A percentile compares a stretch with the other conserved stretches of the same genome.
phyloP scores from a whole-genome alignment of 2,888 invertebrate species.

The Drosophila antonietae region DNA sequence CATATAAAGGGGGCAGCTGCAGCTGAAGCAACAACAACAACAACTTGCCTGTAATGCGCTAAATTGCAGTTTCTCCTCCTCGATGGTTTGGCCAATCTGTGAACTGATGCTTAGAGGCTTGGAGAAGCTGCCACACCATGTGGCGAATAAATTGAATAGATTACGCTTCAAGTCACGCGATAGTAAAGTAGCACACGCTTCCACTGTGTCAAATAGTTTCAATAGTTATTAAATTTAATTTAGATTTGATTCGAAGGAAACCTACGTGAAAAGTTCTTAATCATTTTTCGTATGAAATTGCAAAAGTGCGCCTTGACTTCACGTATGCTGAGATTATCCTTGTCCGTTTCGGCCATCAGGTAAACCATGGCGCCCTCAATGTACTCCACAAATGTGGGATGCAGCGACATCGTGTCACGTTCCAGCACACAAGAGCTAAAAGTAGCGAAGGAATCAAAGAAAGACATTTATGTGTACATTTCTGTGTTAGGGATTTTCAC shows the following conservation, averaged over 20 bases:
- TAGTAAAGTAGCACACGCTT: constrained; percentile 92
- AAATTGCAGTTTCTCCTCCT: constrained; percentile 87
- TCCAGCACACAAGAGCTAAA: constrained; percentile 92
- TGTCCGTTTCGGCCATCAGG: constrained; percentile 96
- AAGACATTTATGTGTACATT: background rate
- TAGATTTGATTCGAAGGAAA: constrained; percentile 45
- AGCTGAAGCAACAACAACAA: background rate
- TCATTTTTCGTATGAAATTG: constrained; percentile 96
- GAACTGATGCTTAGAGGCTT: constrained; percentile 87
- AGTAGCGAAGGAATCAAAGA: background rate
- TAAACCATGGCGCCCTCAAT: constrained; percentile 96
- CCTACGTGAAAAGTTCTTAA: constrained; percentile 96
- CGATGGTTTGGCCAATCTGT: constrained; percentile 84
- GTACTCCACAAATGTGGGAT: constrained; percentile 95
- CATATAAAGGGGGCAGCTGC: background rate
- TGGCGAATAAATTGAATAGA: constrained; percentile 95
- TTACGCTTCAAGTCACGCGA: constrained; percentile 94
- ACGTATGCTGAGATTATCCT: constrained; percentile 93
- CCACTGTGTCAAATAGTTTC: constrained; percentile 87
- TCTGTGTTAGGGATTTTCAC: background rate
- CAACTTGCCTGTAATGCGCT: constrained; percentile 86
- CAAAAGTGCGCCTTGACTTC: constrained; percentile 97
- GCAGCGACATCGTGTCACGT: constrained; percentile 92
- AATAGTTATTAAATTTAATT: background rate
- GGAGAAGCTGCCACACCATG: constrained; percentile 96